Evolutionary conservation across 2,797 vertebrate genomes (phyloP).

Genomic region (Pseudochromis fuscus): DNA sequence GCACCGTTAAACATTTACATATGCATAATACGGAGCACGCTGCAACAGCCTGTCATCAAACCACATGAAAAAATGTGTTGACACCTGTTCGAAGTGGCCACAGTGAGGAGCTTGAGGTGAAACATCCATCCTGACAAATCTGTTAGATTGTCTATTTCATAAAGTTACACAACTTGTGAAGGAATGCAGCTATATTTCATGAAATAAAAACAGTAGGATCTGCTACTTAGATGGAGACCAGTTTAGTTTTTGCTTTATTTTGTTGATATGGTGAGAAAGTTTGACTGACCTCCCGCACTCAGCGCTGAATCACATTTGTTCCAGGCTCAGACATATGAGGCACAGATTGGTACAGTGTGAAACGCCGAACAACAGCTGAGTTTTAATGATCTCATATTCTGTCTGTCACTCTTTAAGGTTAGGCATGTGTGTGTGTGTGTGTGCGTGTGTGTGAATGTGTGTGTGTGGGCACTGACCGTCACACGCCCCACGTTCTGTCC

Average conservation of each 20-base stretch:
- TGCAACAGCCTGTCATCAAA: background rate
- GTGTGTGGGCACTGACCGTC: constrained; percentile 42
- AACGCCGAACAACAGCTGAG: constrained; percentile 51
- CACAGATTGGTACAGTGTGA: constrained; percentile 36
- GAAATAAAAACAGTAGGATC: background rate
- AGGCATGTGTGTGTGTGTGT: constrained; percentile 7
- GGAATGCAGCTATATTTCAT: too few relatives aligned
- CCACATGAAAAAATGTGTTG: background rate
- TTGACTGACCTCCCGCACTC: constrained; percentile 5
- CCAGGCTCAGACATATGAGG: constrained; percentile 10
- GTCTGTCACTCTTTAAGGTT: constrained; percentile 30
- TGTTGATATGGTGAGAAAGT: background rate
- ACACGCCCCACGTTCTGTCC: constrained; percentile 40
- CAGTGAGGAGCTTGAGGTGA: background rate
- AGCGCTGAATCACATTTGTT: constrained; percentile 13
- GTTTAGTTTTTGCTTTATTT: background rate
- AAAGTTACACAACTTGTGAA: too few relatives aligned
- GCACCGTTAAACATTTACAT: background rate
- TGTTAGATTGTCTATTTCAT: too few relatives aligned
- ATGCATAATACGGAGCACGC: background rate
- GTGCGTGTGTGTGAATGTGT: constrained; percentile 14
- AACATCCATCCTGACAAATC: background rate
- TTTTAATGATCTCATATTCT: constrained; percentile 57
- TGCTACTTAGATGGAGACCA: background rate
- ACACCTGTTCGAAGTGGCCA: background rate